Percentiles rank a stretch among this genome's conserved stretches.
phyloP scores from a whole-genome alignment of 2,888 invertebrate genomes.

The Margaritifera margaritifera region DNA sequence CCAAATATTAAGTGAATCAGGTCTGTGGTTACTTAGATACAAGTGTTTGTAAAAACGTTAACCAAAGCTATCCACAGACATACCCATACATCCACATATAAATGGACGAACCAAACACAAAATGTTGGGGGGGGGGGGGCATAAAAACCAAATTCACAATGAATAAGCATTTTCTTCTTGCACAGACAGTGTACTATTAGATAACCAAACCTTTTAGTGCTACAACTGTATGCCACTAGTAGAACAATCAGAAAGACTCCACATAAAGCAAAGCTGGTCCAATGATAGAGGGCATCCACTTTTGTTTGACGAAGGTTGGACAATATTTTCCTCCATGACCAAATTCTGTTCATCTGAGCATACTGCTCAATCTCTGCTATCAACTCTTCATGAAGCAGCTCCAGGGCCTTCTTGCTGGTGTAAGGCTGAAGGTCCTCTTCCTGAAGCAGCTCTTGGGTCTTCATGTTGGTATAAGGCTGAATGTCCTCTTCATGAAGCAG shows the following conservation, averaged over 20 bases:
- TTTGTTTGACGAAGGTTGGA: slow-evolving; percentile 33
- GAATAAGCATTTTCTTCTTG: slow-evolving; percentile 2
- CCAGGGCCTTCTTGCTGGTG: slow-evolving; percentile 41
- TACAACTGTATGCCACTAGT: slow-evolving; percentile 33
- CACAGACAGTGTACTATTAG: not conserved
- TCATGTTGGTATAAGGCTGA: too few relatives aligned
- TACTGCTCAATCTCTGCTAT: slow-evolving; percentile 32
- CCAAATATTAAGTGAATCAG: too few relatives aligned
- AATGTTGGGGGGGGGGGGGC: too few relatives aligned
- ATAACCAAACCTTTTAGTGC: slow-evolving; percentile 28
- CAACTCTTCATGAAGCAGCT: slow-evolving; percentile 46
- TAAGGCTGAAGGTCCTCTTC: slow-evolving; percentile 12
- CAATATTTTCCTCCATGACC: slow-evolving; percentile 21
- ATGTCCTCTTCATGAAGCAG: too few relatives aligned
- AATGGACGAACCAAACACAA: too few relatives aligned
- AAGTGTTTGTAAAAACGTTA: too few relatives aligned
- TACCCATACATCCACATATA: too few relatives aligned
- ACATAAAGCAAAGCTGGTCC: slow-evolving; percentile 41
- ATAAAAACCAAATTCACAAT: not conserved
- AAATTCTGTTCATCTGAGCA: slow-evolving; percentile 11
- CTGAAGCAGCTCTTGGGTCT: too few relatives aligned
- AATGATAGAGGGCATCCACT: slow-evolving; percentile 49
- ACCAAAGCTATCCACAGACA: too few relatives aligned
- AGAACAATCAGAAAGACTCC: slow-evolving; percentile 24
- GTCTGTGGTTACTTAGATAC: too few relatives aligned